Evolutionary conservation across 2,888 invertebrate species (phyloP).

Genomic region (Coelinius sp.): DNA sequence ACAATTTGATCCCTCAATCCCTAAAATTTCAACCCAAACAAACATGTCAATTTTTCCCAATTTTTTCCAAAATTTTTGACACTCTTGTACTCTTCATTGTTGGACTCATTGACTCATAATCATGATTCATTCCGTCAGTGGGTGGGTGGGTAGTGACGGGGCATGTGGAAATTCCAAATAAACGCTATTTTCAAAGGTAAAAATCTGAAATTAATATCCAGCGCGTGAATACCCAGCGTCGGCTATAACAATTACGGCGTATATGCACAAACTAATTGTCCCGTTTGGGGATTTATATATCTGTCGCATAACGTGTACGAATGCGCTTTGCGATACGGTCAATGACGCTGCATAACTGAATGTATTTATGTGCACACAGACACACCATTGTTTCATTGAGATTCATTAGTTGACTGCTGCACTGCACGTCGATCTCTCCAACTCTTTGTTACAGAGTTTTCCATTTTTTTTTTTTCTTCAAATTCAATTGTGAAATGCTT

Average conservation of each 20-base stretch:
- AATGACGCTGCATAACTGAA: conserved; percentile 33
- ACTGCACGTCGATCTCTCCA: not conserved
- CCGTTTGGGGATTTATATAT: conserved; percentile 37
- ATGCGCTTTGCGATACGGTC: conserved; percentile 31
- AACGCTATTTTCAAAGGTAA: not conserved
- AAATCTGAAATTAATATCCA: conserved; percentile 22
- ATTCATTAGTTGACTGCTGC: conserved; percentile 4
- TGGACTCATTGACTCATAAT: too few relatives aligned
- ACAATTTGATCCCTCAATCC: too few relatives aligned
- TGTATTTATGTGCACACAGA: not conserved
- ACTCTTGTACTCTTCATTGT: too few relatives aligned
- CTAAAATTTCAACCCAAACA: too few relatives aligned
- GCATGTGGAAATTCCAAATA: not conserved
- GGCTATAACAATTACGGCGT: conserved; percentile 4
- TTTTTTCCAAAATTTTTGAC: too few relatives aligned
- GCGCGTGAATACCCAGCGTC: not conserved
- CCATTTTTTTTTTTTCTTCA: not conserved
- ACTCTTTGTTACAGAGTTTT: not conserved
- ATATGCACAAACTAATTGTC: conserved; percentile 35
- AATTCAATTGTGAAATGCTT: not conserved
- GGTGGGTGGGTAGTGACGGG: not conserved
- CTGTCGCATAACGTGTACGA: conserved; percentile 20
- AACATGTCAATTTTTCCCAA: too few relatives aligned
- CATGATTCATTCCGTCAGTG: too few relatives aligned
- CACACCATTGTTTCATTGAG: conserved; percentile 18